Base-by-base conservation (phyloP, 2,888 invertebrate species). In the Yponomeuta plumbellus region DNA sequence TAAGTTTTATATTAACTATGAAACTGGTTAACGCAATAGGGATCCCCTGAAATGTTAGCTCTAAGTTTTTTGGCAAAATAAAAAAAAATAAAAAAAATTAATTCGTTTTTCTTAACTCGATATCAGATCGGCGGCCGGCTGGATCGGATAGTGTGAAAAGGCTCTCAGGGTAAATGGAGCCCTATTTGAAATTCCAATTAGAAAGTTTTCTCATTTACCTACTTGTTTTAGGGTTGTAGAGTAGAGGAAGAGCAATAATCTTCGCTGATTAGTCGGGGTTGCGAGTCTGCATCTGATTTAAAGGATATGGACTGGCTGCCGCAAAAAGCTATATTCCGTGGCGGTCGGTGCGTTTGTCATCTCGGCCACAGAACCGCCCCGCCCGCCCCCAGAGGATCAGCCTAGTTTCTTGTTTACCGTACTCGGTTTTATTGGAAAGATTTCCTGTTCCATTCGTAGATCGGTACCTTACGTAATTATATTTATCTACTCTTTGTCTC, bases 111-210 rank as follows among this genome's bases (percentile, higher is more conserved):
- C n/a, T n/a, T n/a, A n/a, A n/a, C n/a, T n/a, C n/a, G n/a, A n/a
- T n/a, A n/a, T n/a, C n/a, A n/a, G n/a, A n/a, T n/a, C n/a, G n/a
- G n/a, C n/a, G n/a, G n/a, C n/a, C n/a, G n/a, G n/a, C n/a, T n/a
- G n/a, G n/a, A n/a, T n/a, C n/a, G n/a, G n/a, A n/a, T n/a, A n/a
- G n/a, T n/a, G n/a, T n/a, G n/a, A n/a, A n/a, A n/a, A n/a, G n/a
- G n/a, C n/a, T n/a, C n/a, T 52, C 84, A 80, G 82, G 83, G 86
- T 86, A 88, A 88, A 85, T 86, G 86, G 83, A 80, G 79, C 85
- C 86, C 86, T 87, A 86, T 89, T 89, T 89, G 88, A 90, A 90
- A 85, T 89, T 90, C 88, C 90, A 89, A 90, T 90, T 89, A 89
- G 86, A 90, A 90, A 90, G 88, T 90, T 90, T 90, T 89, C 89